Percentiles rank a stretch among this genome's conserved stretches.
Evolutionary conservation across 1,140 invertebrate species (phyloP).

Genomic region (Pomacea maculata): DNA sequence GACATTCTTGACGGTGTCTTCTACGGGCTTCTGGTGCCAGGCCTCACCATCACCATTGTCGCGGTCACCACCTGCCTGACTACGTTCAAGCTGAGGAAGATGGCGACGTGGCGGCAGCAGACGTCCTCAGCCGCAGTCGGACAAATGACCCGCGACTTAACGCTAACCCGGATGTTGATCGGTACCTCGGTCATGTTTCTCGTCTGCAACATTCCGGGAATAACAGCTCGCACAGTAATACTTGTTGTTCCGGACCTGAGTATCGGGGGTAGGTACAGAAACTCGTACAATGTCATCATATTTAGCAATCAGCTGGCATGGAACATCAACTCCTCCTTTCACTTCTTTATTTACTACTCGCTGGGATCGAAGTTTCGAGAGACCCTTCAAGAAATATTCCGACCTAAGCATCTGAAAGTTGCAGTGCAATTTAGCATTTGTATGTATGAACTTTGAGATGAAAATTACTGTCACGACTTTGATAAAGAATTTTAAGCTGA

Average conservation of each 20-base stretch:
- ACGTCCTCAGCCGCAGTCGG: neutral
- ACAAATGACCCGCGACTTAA: neutral
- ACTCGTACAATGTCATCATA: neutral
- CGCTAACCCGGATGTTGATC: slow-evolving; percentile 6
- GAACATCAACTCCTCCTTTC: slow-evolving; percentile 9
- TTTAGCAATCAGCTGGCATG: neutral
- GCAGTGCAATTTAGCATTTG: no score
- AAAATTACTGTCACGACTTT: no score
- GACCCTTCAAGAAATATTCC: neutral
- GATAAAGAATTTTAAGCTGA: no score
- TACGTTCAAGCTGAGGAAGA: slow-evolving; percentile 3
- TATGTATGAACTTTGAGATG: no score
- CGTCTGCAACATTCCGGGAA: neutral
- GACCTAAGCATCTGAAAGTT: no score
- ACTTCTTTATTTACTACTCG: slow-evolving; percentile 20
- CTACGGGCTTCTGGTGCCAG: neutral
- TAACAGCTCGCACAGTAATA: neutral
- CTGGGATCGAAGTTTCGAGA: slow-evolving; percentile 6
- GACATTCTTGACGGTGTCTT: neutral
- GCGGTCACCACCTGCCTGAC: slow-evolving; percentile 4
- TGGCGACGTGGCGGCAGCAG: slow-evolving; percentile 6
- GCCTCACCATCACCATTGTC: neutral
- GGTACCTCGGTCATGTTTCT: neutral
- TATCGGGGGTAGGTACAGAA: neutral
- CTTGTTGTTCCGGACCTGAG: neutral